Evolutionary conservation across 2,888 invertebrate species (phyloP).

Genomic region (Tipula confusa): DNA sequence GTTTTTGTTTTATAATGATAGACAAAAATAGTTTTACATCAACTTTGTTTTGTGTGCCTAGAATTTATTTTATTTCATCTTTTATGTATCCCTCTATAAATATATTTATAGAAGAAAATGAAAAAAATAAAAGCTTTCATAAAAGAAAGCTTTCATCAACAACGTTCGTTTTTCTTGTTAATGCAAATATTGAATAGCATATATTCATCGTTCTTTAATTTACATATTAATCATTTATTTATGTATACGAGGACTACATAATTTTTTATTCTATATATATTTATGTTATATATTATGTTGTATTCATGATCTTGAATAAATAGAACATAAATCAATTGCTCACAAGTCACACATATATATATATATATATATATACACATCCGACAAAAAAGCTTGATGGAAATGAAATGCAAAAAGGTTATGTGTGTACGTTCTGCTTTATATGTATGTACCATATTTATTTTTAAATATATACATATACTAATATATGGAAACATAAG

Average conservation of each 20-base stretch:
- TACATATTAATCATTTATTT: slow-evolving; percentile 20
- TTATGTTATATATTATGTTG: not conserved
- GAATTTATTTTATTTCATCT: not conserved
- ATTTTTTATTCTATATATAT: not conserved
- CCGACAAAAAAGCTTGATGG: too few species aligned
- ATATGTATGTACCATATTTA: not conserved
- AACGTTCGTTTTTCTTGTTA: not conserved
- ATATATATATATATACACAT: not conserved
- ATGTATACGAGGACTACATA: not conserved
- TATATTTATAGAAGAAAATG: not conserved
- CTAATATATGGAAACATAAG: not conserved
- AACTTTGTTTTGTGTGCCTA: not conserved
- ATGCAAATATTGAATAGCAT: not conserved
- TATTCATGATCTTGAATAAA: slow-evolving; percentile 25
- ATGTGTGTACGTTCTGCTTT: not conserved
- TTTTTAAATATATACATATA: not conserved
- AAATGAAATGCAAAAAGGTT: not conserved
- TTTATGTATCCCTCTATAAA: not conserved
- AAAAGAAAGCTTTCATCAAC: not conserved
- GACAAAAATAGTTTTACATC: not conserved
- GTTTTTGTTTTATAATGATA: not conserved
- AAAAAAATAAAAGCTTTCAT: not conserved
- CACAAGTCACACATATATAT: not conserved
- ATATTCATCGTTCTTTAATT: not conserved
- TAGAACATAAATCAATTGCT: not conserved